A percentile compares a stretch with the other conserved stretches of the same genome.
Evolutionary conservation across 2,113 vertebrate species (phyloP).

Genomic region (Mesembrinibis cayennensis): DNA sequence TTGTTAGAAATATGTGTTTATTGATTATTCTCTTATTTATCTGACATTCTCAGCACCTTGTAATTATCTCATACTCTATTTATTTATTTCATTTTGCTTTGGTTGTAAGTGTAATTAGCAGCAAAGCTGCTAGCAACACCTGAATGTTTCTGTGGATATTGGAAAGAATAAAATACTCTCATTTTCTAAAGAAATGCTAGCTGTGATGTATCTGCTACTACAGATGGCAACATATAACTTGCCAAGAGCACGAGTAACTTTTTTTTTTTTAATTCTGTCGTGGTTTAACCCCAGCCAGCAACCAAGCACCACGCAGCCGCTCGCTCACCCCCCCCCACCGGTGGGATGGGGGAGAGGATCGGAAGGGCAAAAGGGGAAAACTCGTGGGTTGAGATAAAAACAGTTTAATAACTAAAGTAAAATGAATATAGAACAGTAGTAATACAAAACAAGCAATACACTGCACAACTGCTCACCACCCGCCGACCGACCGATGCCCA

Average conservation of each 20-base stretch:
- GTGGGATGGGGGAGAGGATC: no score
- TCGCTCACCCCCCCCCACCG: no score
- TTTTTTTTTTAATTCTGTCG: background rate
- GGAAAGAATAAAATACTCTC: background rate
- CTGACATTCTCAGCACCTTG: background rate
- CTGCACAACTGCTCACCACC: no score
- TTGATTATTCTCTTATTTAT: background rate
- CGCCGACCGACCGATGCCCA: no score
- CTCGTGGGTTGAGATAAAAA: no score
- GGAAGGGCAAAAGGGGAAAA: no score
- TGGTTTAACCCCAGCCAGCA: no score
- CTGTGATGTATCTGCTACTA: background rate
- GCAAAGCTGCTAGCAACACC: background rate
- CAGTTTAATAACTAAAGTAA: no score
- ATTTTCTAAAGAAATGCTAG: background rate
- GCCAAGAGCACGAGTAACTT: background rate
- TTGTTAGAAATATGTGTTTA: background rate
- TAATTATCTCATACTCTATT: background rate
- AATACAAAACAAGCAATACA: no score
- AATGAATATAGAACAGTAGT: no score
- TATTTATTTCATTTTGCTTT: slow-evolving; percentile 11
- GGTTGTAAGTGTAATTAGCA: background rate
- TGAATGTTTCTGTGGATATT: background rate
- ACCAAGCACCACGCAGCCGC: no score
- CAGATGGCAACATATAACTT: background rate